Percentiles rank a stretch among this genome's conserved stretches.
phyloP scores from a whole-genome alignment of 2,797 vertebrate genomes.

The Hipposideros larvatus region DNA sequence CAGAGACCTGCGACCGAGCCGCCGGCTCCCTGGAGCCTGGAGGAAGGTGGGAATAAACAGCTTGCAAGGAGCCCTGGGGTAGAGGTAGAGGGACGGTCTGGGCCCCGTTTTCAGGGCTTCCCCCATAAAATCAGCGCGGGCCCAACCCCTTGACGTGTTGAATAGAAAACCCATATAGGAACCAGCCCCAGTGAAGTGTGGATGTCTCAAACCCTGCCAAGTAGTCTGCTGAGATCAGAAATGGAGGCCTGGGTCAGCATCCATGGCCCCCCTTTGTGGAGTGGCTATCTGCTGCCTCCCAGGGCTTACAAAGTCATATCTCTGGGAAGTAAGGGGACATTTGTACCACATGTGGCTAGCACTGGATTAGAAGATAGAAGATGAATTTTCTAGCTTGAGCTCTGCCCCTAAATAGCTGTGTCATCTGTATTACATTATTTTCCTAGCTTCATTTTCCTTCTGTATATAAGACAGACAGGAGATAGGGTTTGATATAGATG shows the following conservation, averaged over 20 bases:
- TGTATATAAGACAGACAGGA: neutral
- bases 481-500: neutral
- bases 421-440: neutral
- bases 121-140: neutral
- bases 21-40: neutral
- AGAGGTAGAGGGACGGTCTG: neutral
- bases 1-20: slow-evolving; percentile 4
- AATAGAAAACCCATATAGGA: neutral
- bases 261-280: neutral
- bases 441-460: neutral
- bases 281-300: neutral
- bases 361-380: neutral
- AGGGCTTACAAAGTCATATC: neutral
- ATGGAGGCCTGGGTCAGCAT: neutral
- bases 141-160: neutral
- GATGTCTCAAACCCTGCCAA: neutral
- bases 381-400: neutral
- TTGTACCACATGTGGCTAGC: neutral
- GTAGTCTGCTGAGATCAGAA: neutral
- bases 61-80: neutral
- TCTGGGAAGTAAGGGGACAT: neutral
- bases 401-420: neutral
- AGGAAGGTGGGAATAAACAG: neutral
- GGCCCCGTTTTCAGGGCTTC: neutral
- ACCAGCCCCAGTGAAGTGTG: neutral